Percentiles rank a stretch among this genome's conserved stretches.
Evolutionary conservation across 2,888 invertebrate genomes (phyloP).

Genomic region (Dendrolimus houi): DNA sequence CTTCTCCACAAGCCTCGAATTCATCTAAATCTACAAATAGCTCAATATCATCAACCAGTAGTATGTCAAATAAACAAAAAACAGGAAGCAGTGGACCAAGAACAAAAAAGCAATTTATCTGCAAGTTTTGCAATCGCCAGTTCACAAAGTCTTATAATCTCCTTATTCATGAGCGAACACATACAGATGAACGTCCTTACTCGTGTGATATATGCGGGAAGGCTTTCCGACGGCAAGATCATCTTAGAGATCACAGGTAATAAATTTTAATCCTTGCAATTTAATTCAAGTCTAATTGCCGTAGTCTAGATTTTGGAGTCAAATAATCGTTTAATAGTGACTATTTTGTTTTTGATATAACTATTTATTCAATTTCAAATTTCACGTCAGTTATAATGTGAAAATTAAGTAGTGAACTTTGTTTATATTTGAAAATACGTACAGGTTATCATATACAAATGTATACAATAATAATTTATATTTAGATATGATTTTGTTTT

Average conservation of each 20-base stretch:
- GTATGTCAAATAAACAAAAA: conserved; percentile 65
- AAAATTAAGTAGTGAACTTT: no score
- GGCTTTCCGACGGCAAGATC: conserved; percentile 98
- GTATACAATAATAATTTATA: no score
- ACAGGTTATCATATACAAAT: no score
- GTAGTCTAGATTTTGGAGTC: no score
- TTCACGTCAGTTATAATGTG: no score
- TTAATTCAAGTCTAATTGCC: not conserved
- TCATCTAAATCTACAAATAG: conserved; percentile 66
- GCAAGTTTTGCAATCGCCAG: conserved; percentile 97
- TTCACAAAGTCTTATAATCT: conserved; percentile 99
- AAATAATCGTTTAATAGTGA: no score
- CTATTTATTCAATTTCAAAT: no score
- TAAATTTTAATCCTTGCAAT: conserved; percentile 8
- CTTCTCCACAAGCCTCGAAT: conserved; percentile 61
- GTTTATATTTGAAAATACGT: no score
- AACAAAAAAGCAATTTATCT: conserved; percentile 98
- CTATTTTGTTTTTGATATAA: no score
- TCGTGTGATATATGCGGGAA: conserved; percentile 99
- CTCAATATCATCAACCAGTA: conserved; percentile 63
- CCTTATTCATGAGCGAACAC: conserved; percentile 97
- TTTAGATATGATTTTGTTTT: no score
- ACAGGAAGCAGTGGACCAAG: conserved; percentile 80
- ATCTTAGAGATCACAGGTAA: conserved; percentile 94
- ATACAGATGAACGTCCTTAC: conserved; percentile 98